Percentiles rank a stretch among this genome's conserved stretches.
Evolutionary conservation across 2,113 vertebrate genomes (phyloP).

Genomic region (Todiramphus chloris): DNA sequence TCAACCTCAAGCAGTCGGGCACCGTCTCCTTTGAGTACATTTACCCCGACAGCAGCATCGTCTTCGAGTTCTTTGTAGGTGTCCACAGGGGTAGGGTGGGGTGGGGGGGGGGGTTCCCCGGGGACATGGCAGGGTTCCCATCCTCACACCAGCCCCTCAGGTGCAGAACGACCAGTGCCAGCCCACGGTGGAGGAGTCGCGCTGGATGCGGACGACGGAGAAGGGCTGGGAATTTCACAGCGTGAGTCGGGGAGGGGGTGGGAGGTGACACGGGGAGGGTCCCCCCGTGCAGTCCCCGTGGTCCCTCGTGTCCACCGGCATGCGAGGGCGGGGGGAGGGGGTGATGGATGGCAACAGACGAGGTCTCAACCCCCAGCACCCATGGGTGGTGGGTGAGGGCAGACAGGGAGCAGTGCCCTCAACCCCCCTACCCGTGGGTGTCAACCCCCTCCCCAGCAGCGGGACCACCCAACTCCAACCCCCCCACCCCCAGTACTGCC

Average conservation of each 20-base stretch:
- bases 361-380: no score
- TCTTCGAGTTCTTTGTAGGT: constrained; percentile 96
- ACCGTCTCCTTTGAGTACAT: constrained; percentile 89
- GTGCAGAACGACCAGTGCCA: constrained; percentile 98
- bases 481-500: background rate
- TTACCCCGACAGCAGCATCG: constrained; percentile 89
- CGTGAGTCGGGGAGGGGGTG: constrained; percentile 66
- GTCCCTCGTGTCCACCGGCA: background rate
- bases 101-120: no score
- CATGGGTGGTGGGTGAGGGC: background rate
- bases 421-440: no score
- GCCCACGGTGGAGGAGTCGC: constrained; percentile 80
- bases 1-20: constrained; percentile 91
- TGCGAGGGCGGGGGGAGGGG: no score
- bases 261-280: background rate
- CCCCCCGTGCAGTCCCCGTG: background rate
- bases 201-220: constrained; percentile 88
- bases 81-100: fast-evolving
- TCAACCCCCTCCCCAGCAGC: background rate
- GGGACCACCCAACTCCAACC: background rate
- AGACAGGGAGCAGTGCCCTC: no score
- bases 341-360: background rate
- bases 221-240: constrained; percentile 83
- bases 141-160: constrained; percentile 46
- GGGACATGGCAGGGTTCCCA: background rate